Percentiles rank a stretch among this genome's conserved stretches.
Conservation (phyloP, 2,888 invertebrate genomes). For the Yponomeuta malinellus region DNA sequence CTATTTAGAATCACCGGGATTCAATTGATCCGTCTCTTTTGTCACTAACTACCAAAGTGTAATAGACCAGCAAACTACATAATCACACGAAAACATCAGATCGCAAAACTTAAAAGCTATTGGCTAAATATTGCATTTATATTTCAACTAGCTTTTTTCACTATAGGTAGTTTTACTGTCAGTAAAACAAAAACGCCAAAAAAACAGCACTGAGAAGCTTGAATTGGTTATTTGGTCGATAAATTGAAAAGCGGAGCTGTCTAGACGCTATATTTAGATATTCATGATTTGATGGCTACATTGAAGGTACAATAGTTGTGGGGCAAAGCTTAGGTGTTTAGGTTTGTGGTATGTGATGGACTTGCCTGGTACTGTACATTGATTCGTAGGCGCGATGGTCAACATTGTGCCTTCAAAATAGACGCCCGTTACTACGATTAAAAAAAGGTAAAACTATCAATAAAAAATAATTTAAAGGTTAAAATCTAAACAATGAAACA, state of each 20-base stretch:
- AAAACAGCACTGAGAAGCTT: background rate
- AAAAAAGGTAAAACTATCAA: background rate
- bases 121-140: background rate
- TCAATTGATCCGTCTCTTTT: background rate
- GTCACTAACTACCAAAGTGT: background rate
- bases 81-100: background rate
- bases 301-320: background rate
- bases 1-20: background rate
- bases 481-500: slow-evolving; percentile 6
- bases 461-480: slow-evolving; percentile 13
- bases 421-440: background rate
- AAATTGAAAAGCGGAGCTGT: slow-evolving; percentile 5
- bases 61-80: background rate
- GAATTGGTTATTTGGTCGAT: background rate
- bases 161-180: background rate
- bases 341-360: background rate
- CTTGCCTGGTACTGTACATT: background rate
- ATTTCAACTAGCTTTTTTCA: background rate
- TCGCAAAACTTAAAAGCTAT: background rate
- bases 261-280: background rate
- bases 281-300: background rate
- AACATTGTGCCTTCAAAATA: background rate
- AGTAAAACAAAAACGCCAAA: background rate
- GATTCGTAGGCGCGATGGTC: background rate
- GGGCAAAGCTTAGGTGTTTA: too few relatives aligned